phyloP scores from a whole-genome alignment of 2,113 vertebrate genomes.

The Ranitomeya variabilis region DNA sequence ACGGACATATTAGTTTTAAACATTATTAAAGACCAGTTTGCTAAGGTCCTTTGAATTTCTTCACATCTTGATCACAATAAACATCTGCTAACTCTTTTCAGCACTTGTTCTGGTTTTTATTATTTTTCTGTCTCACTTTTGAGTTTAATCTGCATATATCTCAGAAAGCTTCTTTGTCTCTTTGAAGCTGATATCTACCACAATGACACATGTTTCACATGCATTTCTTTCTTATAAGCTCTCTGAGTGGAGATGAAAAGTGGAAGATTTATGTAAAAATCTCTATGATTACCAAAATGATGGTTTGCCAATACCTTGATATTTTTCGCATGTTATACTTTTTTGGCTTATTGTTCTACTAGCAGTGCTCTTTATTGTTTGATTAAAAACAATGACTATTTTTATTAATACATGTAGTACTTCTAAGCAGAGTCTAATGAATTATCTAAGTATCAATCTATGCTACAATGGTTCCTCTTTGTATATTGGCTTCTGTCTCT shows the following conservation, averaged over 20 bases:
- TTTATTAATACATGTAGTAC: no score
- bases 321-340: slow-evolving; percentile 5
- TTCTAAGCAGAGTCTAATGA: neutral
- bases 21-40: neutral
- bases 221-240: slow-evolving; percentile 1
- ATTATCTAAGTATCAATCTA: neutral
- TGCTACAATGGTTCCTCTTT: neutral
- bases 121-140: slow-evolving; percentile 22
- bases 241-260: neutral
- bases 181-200: neutral
- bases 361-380: neutral
- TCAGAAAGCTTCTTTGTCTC: neutral
- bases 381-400: neutral
- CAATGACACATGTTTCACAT: neutral
- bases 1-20: neutral
- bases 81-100: slow-evolving; percentile 30
- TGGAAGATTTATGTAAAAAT: neutral
- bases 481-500: neutral
- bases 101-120: slow-evolving; percentile 4
- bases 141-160: neutral
- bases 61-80: neutral
- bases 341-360: neutral
- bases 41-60: neutral
- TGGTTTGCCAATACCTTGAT: neutral
- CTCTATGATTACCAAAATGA: neutral